A percentile compares a stretch with the other conserved stretches of the same genome.
Evolutionary conservation across 2,113 vertebrate genomes (phyloP).

Genomic region (Zosterops pallidus): DNA sequence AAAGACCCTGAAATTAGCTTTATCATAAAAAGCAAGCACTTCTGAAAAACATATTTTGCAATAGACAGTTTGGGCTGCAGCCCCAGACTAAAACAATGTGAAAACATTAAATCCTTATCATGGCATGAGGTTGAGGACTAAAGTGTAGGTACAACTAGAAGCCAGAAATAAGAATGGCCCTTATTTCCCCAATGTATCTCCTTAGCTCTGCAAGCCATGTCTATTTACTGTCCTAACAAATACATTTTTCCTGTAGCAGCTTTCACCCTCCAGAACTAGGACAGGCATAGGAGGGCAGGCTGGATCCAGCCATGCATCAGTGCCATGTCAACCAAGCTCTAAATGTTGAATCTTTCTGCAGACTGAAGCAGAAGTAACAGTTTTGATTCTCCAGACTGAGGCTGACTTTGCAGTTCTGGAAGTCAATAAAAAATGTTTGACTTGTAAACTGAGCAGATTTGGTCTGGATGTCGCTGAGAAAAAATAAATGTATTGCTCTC

Average conservation of each 20-base stretch:
- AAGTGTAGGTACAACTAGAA: neutral
- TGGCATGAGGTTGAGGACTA: neutral
- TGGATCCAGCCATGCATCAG: neutral
- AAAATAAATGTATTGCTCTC: conserved; percentile 9
- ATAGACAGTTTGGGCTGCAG: neutral
- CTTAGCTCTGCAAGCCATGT: neutral
- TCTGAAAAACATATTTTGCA: neutral
- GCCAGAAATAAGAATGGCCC: neutral
- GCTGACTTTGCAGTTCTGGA: conserved; percentile 11
- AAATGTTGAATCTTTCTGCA: neutral
- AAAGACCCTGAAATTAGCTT: neutral
- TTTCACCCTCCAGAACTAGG: neutral
- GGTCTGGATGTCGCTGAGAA: neutral
- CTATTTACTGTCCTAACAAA: neutral
- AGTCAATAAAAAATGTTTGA: conserved; percentile 10
- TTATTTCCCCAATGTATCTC: neutral
- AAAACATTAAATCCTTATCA: neutral
- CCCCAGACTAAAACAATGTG: neutral
- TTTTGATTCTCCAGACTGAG: neutral
- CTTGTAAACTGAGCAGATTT: conserved; percentile 16
- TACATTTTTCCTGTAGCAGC: neutral
- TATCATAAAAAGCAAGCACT: neutral
- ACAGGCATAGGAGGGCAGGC: neutral
- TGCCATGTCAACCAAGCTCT: neutral
- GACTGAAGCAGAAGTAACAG: neutral